These are phyloP conservation scores for Amitus sp. DNA, from an alignment of 2,888 invertebrate species.

Conservation along the genomic window DNA sequence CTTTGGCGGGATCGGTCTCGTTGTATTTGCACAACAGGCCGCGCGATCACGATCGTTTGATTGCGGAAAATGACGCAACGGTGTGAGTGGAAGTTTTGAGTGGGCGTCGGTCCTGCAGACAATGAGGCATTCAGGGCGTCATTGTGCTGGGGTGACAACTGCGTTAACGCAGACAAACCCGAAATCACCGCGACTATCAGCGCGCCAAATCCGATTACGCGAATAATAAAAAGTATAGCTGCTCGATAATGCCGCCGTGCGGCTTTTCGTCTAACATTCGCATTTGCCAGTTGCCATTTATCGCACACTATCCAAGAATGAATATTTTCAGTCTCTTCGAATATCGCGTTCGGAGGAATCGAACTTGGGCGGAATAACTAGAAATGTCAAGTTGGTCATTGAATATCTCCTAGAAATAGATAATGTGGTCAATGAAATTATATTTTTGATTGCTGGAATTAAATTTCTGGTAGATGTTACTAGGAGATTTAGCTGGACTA, in stretches of 20 bases:
- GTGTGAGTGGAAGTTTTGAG: slow-evolving; percentile 58
- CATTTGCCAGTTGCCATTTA: neutral
- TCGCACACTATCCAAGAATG: neutral
- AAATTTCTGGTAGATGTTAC: too few relatives aligned
- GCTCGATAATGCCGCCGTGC: slow-evolving; percentile 34
- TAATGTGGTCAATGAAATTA: too few relatives aligned
- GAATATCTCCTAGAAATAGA: too few relatives aligned
- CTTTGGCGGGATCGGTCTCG: slow-evolving; percentile 33
- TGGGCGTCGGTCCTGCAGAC: slow-evolving; percentile 56
- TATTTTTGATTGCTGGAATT: too few relatives aligned
- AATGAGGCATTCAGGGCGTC: slow-evolving; percentile 59
- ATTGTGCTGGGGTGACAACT: slow-evolving; percentile 57
- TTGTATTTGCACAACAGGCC: slow-evolving; percentile 26
- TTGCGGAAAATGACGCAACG: slow-evolving; percentile 54
- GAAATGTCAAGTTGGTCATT: too few relatives aligned
- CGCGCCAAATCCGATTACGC: slow-evolving; percentile 59
- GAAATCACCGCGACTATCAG: slow-evolving; percentile 60
- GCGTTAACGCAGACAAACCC: slow-evolving; percentile 63
- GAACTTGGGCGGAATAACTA: too few relatives aligned
- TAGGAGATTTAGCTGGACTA: too few relatives aligned
- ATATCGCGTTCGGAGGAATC: too few relatives aligned
- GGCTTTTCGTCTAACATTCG: slow-evolving; percentile 12
- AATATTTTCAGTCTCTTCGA: too few relatives aligned
- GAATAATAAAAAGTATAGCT: slow-evolving; percentile 54
- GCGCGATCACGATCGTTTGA: slow-evolving; percentile 54